Conservation (phyloP, 2,888 invertebrate species). For the Dromius quadrimaculatus region DNA sequence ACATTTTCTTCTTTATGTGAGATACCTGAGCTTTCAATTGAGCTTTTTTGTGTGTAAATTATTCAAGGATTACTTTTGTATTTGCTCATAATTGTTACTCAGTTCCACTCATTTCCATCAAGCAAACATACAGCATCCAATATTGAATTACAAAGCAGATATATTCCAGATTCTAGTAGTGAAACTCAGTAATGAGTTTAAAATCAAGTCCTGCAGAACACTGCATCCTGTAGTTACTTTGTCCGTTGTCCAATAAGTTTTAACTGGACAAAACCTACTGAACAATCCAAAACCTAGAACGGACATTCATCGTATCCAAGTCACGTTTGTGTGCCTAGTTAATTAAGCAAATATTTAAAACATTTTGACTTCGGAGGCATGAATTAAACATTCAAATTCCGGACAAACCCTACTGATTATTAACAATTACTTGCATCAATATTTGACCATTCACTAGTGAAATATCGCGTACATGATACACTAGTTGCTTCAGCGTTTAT, state of each 20-base stretch:
- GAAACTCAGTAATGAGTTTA: constrained; percentile 30
- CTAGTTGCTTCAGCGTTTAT: constrained; percentile 16
- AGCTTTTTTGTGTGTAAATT: too few species aligned
- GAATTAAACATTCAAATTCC: constrained; percentile 51
- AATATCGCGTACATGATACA: background rate
- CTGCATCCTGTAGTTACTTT: constrained; percentile 18
- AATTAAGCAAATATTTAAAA: constrained; percentile 52
- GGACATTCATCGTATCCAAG: constrained; percentile 36
- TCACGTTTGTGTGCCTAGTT: constrained; percentile 49
- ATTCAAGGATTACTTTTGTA: too few species aligned
- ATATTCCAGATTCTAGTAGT: too few species aligned
- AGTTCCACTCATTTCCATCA: too few species aligned
- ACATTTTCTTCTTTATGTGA: too few species aligned
- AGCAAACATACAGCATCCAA: too few species aligned
- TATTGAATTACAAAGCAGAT: too few species aligned
- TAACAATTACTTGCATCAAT: constrained; percentile 46
- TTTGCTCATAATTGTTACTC: too few species aligned
- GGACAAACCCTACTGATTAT: constrained; percentile 50
- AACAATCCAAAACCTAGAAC: constrained; percentile 1
- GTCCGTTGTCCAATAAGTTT: constrained; percentile 12
- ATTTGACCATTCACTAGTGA: constrained; percentile 25
- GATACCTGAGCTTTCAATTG: too few species aligned
- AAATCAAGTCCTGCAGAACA: constrained; percentile 15
- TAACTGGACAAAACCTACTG: constrained; percentile 5
- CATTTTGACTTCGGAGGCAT: constrained; percentile 47